Conservation (phyloP, 2,797 vertebrate species). For the Rhyacichthys aspro region DNA sequence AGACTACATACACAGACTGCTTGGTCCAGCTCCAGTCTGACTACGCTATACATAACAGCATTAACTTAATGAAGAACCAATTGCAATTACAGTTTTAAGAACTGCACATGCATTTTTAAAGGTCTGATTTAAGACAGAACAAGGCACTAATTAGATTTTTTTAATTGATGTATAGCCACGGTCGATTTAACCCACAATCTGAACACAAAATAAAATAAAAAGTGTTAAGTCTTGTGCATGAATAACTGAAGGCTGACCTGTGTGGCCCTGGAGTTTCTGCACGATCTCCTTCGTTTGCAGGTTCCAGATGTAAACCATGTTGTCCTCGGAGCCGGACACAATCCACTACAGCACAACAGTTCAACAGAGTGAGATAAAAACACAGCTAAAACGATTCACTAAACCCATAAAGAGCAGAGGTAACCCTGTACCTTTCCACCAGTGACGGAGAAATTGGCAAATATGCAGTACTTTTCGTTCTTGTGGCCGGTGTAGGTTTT, state of each 20-base stretch:
- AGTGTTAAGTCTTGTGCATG: not conserved
- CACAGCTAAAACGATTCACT: not conserved
- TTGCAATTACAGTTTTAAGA: no score
- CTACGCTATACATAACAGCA: no score
- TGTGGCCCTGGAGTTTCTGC: conserved; percentile 98
- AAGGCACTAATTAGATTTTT: no score
- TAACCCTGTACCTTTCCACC: conserved; percentile 89
- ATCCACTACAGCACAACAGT: conserved; percentile 86
- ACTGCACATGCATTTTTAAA: no score
- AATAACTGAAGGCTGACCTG: conserved; percentile 78
- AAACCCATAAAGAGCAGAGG: not conserved
- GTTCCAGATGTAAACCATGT: conserved; percentile 99
- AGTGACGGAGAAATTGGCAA: conserved; percentile 98
- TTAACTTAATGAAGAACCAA: no score
- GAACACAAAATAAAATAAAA: no score
- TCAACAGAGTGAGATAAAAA: not conserved
- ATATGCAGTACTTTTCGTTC: conserved; percentile 99
- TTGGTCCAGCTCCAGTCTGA: no score
- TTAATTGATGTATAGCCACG: no score
- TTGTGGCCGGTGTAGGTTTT: conserved; percentile 99
- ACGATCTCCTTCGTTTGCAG: conserved; percentile 99
- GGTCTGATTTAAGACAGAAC: no score
- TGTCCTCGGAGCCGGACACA: conserved; percentile 97
- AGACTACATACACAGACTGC: no score
- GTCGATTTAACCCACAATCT: no score